These are phyloP conservation scores for Galeruca laticollis DNA, from an alignment of 2,888 invertebrate genomes.

Conservation along the genomic window DNA sequence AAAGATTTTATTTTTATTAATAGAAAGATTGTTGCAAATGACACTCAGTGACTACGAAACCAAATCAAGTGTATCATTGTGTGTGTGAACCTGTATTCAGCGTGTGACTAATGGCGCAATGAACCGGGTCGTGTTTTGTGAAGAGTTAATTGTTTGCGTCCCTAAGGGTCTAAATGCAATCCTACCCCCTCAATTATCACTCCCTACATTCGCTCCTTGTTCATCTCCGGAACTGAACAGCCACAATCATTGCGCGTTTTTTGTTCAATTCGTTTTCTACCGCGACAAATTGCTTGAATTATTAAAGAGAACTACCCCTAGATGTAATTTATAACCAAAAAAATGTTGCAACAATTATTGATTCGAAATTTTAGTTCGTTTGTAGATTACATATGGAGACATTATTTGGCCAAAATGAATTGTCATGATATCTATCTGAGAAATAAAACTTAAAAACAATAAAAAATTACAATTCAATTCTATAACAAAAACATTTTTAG, in stretches of 20 bases:
- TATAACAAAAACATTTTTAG: no score
- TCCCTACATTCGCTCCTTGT: conserved; percentile 55
- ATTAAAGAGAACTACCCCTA: no score
- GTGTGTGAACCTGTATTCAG: conserved; percentile 27
- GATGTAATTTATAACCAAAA: no score
- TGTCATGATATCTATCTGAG: no score
- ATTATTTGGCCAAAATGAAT: no score
- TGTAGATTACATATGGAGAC: no score
- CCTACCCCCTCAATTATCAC: conserved; percentile 65
- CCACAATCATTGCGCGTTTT: conserved; percentile 45
- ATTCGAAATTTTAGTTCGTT: no score
- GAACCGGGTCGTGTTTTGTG: conserved; percentile 75
- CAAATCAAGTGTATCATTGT: conserved; percentile 12
- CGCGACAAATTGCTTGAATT: neutral
- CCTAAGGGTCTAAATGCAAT: conserved; percentile 63
- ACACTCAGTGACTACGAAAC: neutral
- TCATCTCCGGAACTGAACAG: conserved; percentile 43
- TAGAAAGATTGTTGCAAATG: neutral
- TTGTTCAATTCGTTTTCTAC: conserved; percentile 36
- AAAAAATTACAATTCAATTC: no score
- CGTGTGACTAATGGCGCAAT: conserved; percentile 69
- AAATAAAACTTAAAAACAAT: no score
- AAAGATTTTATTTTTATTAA: no score
- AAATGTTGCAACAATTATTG: no score
- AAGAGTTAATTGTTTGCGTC: conserved; percentile 74